phyloP scores from a whole-genome alignment of 2,113 vertebrate species.

The Papio anubis region DNA sequence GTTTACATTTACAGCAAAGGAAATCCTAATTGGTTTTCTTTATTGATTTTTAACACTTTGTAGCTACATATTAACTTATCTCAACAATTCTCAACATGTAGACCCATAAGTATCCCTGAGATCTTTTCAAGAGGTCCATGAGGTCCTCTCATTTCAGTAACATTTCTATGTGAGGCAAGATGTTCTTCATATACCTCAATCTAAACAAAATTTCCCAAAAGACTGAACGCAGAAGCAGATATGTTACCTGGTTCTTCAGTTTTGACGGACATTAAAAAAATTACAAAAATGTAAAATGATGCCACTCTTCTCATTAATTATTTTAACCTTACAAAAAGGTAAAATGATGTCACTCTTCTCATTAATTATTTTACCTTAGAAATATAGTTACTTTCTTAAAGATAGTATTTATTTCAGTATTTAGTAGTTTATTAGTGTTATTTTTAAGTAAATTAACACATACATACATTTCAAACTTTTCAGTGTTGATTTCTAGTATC shows the following conservation, averaged over 20 bases:
- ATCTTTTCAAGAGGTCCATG: background rate
- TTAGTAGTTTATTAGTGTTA: background rate
- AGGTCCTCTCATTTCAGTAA: background rate
- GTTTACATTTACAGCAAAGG: background rate
- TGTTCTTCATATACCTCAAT: background rate
- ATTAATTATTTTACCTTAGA: background rate
- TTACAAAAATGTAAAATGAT: background rate
- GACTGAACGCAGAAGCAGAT: background rate
- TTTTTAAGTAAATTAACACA: background rate
- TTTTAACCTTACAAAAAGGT: background rate
- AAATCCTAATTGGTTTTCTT: background rate
- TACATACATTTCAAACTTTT: background rate
- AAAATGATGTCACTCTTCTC: background rate
- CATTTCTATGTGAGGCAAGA: background rate
- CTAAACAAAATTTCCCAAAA: background rate
- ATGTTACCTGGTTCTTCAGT: background rate
- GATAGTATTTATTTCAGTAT: background rate
- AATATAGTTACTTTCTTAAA: background rate
- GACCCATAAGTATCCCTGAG: accelerated
- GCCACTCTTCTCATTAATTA: background rate
- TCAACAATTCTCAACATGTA: background rate
- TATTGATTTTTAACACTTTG: background rate
- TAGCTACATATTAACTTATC: background rate
- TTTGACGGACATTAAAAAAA: background rate
- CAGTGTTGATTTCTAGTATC: background rate